Evolutionary conservation across 2,113 vertebrate genomes (phyloP), one percentile per base, ranked within the genome.

Genomic region (Paradoxurus hermaphroditus): DNA sequence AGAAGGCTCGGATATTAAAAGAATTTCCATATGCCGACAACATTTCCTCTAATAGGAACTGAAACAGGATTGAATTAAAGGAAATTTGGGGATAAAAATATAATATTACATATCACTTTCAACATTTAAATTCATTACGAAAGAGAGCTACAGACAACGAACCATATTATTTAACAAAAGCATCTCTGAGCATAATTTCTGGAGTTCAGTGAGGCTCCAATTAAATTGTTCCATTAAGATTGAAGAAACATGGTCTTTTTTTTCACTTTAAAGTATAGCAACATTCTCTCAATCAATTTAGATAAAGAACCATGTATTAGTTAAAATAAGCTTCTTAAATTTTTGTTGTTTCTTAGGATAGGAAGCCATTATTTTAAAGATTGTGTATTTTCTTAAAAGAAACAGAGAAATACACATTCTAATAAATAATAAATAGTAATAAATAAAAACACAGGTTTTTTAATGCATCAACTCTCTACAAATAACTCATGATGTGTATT

Each of bases 191-290:
- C 7, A 44, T 34, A 78, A 97, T 98, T 98, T 98, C 75, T 86
- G 34, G 95, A 97, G 88, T 94, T 98, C 97, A 95, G 51, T 78
- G 86, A 93, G 88, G 84, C 93, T 97, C n/a, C 29, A 78, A 53
- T 98, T 98, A 97, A 98, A 94, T 96, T 95, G 98, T 98, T 97
- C n/a, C 85, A 98, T 97, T 88, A 96, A 97, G 95, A 93, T 53
- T 73, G 84, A 67, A 97, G 36, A 12, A 98, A 97, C 13, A 65
- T 79, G 27, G 23, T 96, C 95, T 97, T 97, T 96, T 96, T 68
- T 70, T 98, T 98, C 82, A 81, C 62, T 77, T 98, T 90, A 98
- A 97, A 98, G 97, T 96, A 97, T 75, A 75, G 29, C 27, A 98
- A 97, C 39, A 84, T 97, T 98, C 97, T 78, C 39, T 94, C 77